Percentiles rank a stretch among this genome's conserved stretches.
Evolutionary conservation across 2,888 invertebrate species (phyloP).

Genomic region (Lasioglossum morio): DNA sequence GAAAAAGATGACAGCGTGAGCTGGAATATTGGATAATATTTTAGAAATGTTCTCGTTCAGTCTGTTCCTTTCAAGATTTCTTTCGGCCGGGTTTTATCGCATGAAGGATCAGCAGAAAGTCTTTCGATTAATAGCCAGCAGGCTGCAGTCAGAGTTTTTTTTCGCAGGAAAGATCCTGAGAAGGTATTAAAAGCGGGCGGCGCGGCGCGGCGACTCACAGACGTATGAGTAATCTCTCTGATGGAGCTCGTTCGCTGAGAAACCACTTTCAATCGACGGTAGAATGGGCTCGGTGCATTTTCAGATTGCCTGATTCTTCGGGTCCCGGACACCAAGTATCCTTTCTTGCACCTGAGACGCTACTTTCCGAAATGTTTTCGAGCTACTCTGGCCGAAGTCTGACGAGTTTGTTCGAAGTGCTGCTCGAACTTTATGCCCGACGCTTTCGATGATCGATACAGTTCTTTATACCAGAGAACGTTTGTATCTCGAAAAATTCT

Average conservation of each 20-base stretch:
- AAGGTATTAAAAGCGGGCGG: slow-evolving; percentile 7
- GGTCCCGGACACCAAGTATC: neutral
- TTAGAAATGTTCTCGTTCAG: neutral
- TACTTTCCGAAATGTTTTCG: slow-evolving; percentile 1
- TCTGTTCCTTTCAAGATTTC: neutral
- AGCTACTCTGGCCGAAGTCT: neutral
- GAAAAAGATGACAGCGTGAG: no score
- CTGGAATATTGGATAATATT: neutral
- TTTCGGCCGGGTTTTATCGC: neutral
- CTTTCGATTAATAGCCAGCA: neutral
- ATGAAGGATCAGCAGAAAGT: neutral
- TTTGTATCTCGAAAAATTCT: neutral
- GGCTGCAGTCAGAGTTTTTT: neutral
- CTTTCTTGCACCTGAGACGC: slow-evolving; percentile 8
- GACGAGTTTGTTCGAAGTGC: neutral
- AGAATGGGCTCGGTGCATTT: slow-evolving; percentile 47
- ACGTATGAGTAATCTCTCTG: slow-evolving; percentile 58
- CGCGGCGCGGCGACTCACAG: slow-evolving; percentile 12
- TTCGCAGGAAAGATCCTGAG: neutral
- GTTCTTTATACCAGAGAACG: neutral
- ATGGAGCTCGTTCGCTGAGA: slow-evolving; percentile 49
- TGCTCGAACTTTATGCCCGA: neutral
- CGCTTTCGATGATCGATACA: neutral
- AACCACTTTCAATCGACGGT: slow-evolving; percentile 56
- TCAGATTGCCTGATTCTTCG: slow-evolving; percentile 36